These are phyloP conservation scores for Himalopsyche tibetana DNA, from an alignment of 2,888 invertebrate genomes.

Conservation along the genomic window DNA sequence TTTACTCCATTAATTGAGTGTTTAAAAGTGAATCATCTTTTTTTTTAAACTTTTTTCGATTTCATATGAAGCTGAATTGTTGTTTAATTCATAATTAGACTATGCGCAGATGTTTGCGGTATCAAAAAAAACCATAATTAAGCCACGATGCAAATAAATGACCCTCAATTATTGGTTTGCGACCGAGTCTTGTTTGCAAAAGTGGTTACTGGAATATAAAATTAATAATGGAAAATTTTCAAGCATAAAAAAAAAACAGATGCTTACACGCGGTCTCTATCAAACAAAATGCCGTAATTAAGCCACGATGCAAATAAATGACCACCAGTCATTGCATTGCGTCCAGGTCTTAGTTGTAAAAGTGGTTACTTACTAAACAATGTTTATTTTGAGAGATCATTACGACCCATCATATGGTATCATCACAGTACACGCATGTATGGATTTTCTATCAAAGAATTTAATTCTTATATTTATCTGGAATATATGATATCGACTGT, in stretches of 20 bases:
- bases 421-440: too few relatives aligned
- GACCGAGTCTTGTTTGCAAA: not conserved
- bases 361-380: not conserved
- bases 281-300: not conserved
- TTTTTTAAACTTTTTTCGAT: too few relatives aligned
- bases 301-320: constrained; percentile 2
- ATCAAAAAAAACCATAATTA: not conserved
- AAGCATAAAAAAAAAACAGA: not conserved
- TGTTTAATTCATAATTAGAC: too few relatives aligned
- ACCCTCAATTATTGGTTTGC: not conserved
- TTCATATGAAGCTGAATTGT: too few relatives aligned
- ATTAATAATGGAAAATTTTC: too few relatives aligned
- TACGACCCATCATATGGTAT: too few relatives aligned
- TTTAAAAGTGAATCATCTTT: too few relatives aligned
- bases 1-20: too few relatives aligned
- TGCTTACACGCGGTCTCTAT: not conserved
- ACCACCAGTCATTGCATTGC: not conserved
- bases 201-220: not conserved
- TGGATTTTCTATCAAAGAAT: too few relatives aligned
- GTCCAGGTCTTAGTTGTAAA: not conserved
- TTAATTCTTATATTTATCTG: too few relatives aligned
- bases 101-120: not conserved
- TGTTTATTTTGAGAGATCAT: too few relatives aligned
- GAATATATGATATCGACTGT: too few relatives aligned
- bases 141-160: not conserved